Evolutionary conservation across 2,797 vertebrate genomes (phyloP).

Genomic region (Mycteria americana): DNA sequence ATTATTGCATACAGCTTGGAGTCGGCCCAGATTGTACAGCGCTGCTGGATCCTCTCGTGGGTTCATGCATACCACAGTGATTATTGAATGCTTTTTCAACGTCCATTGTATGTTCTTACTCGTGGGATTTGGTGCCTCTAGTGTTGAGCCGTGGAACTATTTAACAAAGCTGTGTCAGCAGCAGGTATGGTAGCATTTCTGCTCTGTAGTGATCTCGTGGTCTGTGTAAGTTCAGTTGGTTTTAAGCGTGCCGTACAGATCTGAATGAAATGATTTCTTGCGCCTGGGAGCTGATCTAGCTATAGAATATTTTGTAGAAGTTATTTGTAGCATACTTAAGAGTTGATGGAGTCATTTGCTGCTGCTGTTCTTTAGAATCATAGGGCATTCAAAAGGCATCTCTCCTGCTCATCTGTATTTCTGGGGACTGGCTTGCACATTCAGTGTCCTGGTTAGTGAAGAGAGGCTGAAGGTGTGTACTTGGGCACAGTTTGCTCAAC

Average conservation of each 20-base stretch:
- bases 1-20: conserved; percentile 41
- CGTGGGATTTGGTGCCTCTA: conserved; percentile 36
- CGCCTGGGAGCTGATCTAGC: not conserved
- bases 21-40: not conserved
- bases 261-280: not conserved
- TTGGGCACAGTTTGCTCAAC: not conserved
- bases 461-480: not conserved
- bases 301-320: not conserved
- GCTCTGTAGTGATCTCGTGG: not conserved
- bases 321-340: fast-evolving
- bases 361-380: not conserved
- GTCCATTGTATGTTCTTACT: not conserved
- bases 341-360: not conserved
- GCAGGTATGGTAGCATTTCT: not conserved
- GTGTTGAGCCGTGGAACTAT: conserved; percentile 18
- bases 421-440: not conserved
- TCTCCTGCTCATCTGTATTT: not conserved
- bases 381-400: not conserved
- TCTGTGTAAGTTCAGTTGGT: not conserved
- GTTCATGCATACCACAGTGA: conserved; percentile 26
- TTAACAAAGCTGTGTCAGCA: not conserved
- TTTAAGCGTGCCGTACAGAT: not conserved
- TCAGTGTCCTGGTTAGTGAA: not conserved
- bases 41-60: conserved; percentile 21
- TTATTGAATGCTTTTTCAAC: conserved; percentile 36